Evolutionary conservation across 2,797 vertebrate species (phyloP), one percentile per base, ranked within the genome.

Genomic region (Hyperoplus lanceolatus): DNA sequence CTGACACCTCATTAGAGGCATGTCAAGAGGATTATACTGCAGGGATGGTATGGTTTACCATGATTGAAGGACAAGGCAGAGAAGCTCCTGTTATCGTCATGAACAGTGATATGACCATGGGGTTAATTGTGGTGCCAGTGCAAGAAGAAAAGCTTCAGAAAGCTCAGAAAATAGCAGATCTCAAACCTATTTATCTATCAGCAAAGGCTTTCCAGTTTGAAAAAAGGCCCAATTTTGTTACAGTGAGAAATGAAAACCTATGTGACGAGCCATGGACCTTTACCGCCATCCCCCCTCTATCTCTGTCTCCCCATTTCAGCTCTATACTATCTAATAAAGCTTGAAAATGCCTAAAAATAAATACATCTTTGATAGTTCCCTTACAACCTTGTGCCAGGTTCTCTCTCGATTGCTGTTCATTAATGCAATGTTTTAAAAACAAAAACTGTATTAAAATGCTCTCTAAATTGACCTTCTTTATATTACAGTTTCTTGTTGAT

Each of bases 1-100:
- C 72, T 86, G 85, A 85, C 84, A 85, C 85, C 79, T 90, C 85
- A 90, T 92, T 89, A 87, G 69, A 83, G 62, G 42, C 80, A 73
- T 73, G 80, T 88, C 81, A 87, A 74, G 2, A 67, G 79, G 82
- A 84, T 87, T 82, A 82, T 76, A 69, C 83, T 76, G 72, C 42
- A 58, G 70, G 41, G 80, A 81, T 81, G 60, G 45, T 46, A 55
- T 72, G 78, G 67, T 81, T 88, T 66, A 59, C 68, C 1, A 21
- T 73, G 74, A 75, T 38, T 51, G 67, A 77, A 64, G 66, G 36
- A 64, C 79, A 80, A 63, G 29, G 15, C 38, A 68, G 54, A 64
- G 58, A 63, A 36, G 79, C 46, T 45, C 77, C 54, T 76, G 64
- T 73, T 82, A 70, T 75, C 70, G 73, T 84, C 71, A 55, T 39